These are phyloP conservation scores for Cotesia typhae DNA, from an alignment of 1,140 invertebrate genomes.

Conservation along the genomic window DNA sequence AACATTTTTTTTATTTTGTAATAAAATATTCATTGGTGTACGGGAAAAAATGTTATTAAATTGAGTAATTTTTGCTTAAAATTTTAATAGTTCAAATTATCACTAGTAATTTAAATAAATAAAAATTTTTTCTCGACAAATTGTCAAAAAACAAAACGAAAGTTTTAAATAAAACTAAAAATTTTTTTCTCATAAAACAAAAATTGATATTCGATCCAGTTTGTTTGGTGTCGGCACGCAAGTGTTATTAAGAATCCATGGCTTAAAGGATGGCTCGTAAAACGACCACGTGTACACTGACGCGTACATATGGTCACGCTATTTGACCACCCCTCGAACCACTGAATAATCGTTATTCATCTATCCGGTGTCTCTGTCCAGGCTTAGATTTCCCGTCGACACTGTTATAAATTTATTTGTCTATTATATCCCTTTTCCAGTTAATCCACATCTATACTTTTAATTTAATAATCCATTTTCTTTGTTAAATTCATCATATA, in stretches of 20 bases:
- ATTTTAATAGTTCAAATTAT: too few species aligned
- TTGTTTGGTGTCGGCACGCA: slow-evolving; percentile 19
- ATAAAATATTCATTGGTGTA: too few species aligned
- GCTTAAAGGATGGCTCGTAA: slow-evolving; percentile 15
- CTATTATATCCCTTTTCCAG: neutral
- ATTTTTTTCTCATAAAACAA: slow-evolving; percentile 7
- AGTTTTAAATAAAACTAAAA: neutral
- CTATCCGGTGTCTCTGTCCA: slow-evolving; percentile 55
- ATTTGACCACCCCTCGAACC: slow-evolving; percentile 62
- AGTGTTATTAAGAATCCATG: slow-evolving; percentile 27
- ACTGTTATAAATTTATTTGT: neutral
- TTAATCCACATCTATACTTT: neutral
- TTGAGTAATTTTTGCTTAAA: too few species aligned
- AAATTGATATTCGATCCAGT: neutral
- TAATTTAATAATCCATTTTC: too few species aligned
- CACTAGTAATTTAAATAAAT: too few species aligned
- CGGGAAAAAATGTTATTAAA: too few species aligned
- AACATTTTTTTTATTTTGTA: too few species aligned
- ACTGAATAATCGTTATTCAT: slow-evolving; percentile 65
- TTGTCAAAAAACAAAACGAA: too few species aligned
- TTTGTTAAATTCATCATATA: too few species aligned
- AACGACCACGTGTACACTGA: slow-evolving; percentile 27
- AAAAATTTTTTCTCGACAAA: too few species aligned
- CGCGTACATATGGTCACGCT: slow-evolving; percentile 57
- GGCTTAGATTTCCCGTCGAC: neutral